These are phyloP conservation scores for Grus americana DNA, from an alignment of 2,113 vertebrate genomes.

Conservation along the genomic window DNA sequence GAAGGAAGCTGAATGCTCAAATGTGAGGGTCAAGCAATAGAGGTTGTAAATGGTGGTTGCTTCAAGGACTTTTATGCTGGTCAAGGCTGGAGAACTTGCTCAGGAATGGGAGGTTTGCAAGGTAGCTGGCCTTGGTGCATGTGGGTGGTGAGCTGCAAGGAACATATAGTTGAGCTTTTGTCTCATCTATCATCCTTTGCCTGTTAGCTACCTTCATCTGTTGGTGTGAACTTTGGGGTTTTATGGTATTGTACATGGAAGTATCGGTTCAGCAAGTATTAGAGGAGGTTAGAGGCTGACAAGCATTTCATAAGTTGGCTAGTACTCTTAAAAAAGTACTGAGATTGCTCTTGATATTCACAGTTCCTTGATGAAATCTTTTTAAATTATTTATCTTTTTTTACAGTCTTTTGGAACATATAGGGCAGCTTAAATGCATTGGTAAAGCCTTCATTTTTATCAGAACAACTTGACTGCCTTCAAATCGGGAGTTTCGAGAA, in stretches of 20 bases:
- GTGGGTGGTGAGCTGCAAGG: background rate
- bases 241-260: background rate
- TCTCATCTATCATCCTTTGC: background rate
- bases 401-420: background rate
- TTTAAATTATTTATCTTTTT: background rate
- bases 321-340: background rate
- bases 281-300: background rate
- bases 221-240: background rate
- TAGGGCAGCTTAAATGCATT: background rate
- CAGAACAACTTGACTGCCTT: background rate
- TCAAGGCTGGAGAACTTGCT: background rate
- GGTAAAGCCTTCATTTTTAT: background rate
- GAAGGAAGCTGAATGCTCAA: background rate
- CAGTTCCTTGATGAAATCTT: background rate
- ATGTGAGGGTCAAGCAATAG: background rate
- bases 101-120: background rate
- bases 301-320: background rate
- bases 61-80: background rate
- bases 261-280: background rate
- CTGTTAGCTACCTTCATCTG: background rate
- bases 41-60: background rate
- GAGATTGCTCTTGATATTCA: background rate
- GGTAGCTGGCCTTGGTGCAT: background rate
- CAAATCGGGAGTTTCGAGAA: background rate
- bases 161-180: background rate